These are phyloP conservation scores for Pungitius pungitius DNA, from an alignment of 2,113 vertebrate species.

Conservation along the genomic window DNA sequence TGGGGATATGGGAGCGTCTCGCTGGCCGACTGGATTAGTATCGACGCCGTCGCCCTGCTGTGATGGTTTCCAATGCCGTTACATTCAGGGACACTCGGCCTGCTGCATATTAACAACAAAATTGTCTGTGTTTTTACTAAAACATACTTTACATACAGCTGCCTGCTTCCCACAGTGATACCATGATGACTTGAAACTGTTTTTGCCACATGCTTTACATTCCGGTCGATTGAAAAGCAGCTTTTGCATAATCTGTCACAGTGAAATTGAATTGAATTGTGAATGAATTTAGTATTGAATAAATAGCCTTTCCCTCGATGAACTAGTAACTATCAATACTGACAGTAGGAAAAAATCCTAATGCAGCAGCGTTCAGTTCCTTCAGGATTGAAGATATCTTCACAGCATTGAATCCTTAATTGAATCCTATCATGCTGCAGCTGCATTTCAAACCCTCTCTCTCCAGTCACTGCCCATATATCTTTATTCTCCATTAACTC, in stretches of 20 bases:
- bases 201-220: neutral
- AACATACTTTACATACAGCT: neutral
- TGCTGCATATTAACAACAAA: constrained; percentile 19
- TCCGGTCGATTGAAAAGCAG: neutral
- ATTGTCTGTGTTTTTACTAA: neutral
- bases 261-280: neutral
- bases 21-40: neutral
- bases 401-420: constrained; percentile 56
- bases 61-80: constrained; percentile 9
- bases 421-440: constrained; percentile 55
- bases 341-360: constrained; percentile 39
- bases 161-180: constrained; percentile 5
- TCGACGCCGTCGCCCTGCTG: neutral
- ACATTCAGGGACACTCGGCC: constrained; percentile 1
- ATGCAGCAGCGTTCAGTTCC: constrained; percentile 15
- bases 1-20: neutral
- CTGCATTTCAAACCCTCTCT: constrained; percentile 9
- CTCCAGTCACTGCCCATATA: constrained; percentile 38
- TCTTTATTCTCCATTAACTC: constrained; percentile 59
- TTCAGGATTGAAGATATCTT: constrained; percentile 36
- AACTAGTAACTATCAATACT: constrained; percentile 38
- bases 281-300: neutral
- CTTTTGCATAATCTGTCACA: neutral
- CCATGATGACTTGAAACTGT: neutral
- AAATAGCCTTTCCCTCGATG: constrained; percentile 29